Evolutionary conservation across 2,797 vertebrate species (phyloP).

Genomic region (Lagocephalus sceleratus): DNA sequence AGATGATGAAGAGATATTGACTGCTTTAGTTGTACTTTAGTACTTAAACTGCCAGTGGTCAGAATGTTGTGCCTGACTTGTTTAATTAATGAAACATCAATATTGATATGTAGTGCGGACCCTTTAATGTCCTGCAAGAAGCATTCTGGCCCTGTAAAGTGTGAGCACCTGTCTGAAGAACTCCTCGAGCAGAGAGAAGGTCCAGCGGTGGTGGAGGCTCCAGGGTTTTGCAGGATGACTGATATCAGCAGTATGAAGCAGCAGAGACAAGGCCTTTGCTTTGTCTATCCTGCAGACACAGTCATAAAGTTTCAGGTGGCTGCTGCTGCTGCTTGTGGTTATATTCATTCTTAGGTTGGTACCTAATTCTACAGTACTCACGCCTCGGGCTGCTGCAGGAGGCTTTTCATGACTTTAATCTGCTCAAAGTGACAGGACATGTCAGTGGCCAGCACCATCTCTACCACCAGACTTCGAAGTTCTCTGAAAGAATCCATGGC

Average conservation of each 20-base stretch:
- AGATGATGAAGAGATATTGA: no score
- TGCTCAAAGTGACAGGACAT: conserved; percentile 99
- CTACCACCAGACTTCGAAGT: conserved; percentile 89
- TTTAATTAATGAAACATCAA: background rate
- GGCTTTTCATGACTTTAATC: conserved; percentile 94
- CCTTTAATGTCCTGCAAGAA: no score
- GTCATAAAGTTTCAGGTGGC: background rate
- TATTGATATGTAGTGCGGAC: background rate
- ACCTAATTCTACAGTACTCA: conserved; percentile 77
- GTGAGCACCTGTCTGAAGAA: conserved; percentile 91
- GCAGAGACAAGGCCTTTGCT: conserved; percentile 90
- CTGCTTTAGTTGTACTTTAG: no score
- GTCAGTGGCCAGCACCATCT: conserved; percentile 96
- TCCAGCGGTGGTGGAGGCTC: conserved; percentile 92
- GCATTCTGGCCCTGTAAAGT: background rate
- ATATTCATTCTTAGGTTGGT: no score
- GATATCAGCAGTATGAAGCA: conserved; percentile 95
- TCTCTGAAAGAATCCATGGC: conserved; percentile 72
- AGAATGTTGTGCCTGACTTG: background rate
- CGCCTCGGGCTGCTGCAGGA: conserved; percentile 90
- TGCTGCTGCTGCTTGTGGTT: background rate
- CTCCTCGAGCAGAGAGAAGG: conserved; percentile 91
- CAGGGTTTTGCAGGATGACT: conserved; percentile 94
- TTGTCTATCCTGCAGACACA: conserved; percentile 87
- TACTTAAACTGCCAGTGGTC: no score